Percentiles rank a stretch among this genome's conserved stretches.
Evolutionary conservation across 2,888 invertebrate genomes (phyloP).

Genomic region (Hoplodrina blanda): DNA sequence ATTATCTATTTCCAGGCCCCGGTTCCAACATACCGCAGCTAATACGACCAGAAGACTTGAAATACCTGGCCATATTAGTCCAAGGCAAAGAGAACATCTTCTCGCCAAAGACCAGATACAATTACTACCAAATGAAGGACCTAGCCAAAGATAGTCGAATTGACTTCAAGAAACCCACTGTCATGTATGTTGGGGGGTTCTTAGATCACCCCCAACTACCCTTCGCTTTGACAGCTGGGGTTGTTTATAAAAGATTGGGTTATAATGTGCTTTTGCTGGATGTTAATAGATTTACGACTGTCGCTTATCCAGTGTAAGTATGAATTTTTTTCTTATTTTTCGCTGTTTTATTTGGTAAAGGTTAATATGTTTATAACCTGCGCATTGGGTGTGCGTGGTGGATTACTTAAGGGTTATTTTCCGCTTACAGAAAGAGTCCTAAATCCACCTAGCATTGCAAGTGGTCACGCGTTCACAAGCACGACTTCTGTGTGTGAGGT

Average conservation of each 20-base stretch:
- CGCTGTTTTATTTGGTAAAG: too few species aligned
- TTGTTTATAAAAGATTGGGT: conserved; percentile 70
- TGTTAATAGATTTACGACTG: conserved; percentile 74
- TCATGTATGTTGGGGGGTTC: conserved; percentile 79
- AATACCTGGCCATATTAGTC: conserved; percentile 70
- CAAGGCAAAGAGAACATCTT: conserved; percentile 60
- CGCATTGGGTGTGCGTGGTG: too few species aligned
- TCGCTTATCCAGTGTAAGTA: conserved; percentile 79
- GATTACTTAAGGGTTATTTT: too few species aligned
- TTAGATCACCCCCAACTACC: conserved; percentile 75
- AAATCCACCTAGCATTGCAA: too few species aligned
- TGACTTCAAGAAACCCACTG: conserved; percentile 73
- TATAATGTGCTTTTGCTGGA: conserved; percentile 79
- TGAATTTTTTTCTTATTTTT: not conserved
- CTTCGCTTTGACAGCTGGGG: conserved; percentile 63
- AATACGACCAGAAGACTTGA: conserved; percentile 74
- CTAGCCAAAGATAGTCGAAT: conserved; percentile 70
- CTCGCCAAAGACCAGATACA: conserved; percentile 69
- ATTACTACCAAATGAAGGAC: conserved; percentile 74
- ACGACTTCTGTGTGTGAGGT: too few species aligned
- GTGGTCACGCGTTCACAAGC: too few species aligned
- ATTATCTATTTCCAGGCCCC: conserved; percentile 74
- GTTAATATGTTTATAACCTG: too few species aligned
- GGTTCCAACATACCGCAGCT: conserved; percentile 70
- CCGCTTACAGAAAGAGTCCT: too few species aligned